Evolutionary conservation across 2,113 vertebrate species (phyloP), one percentile per base, ranked within the genome.

Genomic region (Lagopus leucura): DNA sequence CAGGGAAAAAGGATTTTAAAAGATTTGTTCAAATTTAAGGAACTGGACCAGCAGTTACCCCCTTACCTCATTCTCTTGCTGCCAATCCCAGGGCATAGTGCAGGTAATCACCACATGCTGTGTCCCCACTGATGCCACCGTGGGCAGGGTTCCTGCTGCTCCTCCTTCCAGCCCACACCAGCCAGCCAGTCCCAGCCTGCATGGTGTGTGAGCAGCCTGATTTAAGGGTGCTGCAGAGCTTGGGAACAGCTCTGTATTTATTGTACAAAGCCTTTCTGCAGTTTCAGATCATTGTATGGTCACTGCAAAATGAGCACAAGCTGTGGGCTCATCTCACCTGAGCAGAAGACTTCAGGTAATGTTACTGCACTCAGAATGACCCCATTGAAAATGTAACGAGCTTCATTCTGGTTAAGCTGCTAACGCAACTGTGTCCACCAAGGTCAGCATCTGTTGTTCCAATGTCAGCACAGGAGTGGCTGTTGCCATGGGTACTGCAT

Each of bases 41-140:
- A 80, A 93, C 90, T 86, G 84, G 75, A 91, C 77, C 89, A 89
- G 91, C 92, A 92, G 85, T 80, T 24, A 94, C 78, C 91, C 95
- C 78, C 73, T 91, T 89, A 91, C 45, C 57, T 93, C 94, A 54
- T 87, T 95, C 94, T 85, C 88, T 93, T 81, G 74, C 77, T 1
- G 2, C 36, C 58, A 87, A 17, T 71, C 48, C 47, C 13, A 87
- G 66, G 74, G 73, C 87, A 55, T 42, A 48, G 11, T 2, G 2
- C 2, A 74, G 69, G 38, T 54, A 78, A 86, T 71, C 66, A 2
- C 54, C 0, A 13, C 52, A 16, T 50, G 24, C 48, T 50, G 48
- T 50, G 24, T 30, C 52, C 52, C 52, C 27, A 13, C 27, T 28
- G 52, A 16, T 30, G 15, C 27, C 52, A 54, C 52, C 9, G 30